Conservation (phyloP, 2,797 vertebrate genomes). For the Acanthopagrus latus region DNA sequence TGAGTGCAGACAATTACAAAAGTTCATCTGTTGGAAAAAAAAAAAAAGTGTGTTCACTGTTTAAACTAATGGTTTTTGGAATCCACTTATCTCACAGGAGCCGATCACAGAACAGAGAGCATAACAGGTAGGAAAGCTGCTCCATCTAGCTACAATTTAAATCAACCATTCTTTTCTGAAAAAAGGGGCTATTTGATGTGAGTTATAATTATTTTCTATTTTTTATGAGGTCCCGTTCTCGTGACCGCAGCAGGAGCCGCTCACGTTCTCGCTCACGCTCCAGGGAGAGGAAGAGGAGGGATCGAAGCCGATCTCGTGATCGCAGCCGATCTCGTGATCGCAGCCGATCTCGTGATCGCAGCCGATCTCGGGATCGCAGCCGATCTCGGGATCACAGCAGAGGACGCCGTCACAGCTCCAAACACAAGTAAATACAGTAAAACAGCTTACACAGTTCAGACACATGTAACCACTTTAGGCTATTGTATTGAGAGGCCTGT, state of each 20-base stretch:
- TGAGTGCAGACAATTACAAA: conserved; percentile 64
- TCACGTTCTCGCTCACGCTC: conserved; percentile 90
- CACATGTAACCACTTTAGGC: background rate
- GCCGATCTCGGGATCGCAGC: conserved; percentile 92
- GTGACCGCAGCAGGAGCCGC: conserved; percentile 89
- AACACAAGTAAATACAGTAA: conserved; percentile 87
- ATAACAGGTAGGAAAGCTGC: conserved; percentile 85
- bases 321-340: conserved; percentile 78
- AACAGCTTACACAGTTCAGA: background rate
- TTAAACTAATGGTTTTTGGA: background rate
- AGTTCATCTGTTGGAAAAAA: background rate
- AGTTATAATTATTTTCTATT: background rate
- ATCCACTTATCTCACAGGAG: conserved; percentile 81
- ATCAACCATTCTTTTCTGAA: background rate
- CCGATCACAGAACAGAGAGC: conserved; percentile 93
- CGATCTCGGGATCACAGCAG: conserved; percentile 91
- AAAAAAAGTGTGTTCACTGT: background rate
- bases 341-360: conserved; percentile 90
- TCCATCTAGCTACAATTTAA: background rate
- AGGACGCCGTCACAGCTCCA: conserved; percentile 90
- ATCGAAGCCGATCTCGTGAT: conserved; percentile 75
- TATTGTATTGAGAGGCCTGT: no score
- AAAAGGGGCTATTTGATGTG: background rate
- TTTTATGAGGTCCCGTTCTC: conserved; percentile 89
- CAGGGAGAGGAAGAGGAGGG: conserved; percentile 86